These are phyloP conservation scores for Prionchulus punctatus DNA, from an alignment of 2,888 invertebrate genomes.

Conservation along the genomic window DNA sequence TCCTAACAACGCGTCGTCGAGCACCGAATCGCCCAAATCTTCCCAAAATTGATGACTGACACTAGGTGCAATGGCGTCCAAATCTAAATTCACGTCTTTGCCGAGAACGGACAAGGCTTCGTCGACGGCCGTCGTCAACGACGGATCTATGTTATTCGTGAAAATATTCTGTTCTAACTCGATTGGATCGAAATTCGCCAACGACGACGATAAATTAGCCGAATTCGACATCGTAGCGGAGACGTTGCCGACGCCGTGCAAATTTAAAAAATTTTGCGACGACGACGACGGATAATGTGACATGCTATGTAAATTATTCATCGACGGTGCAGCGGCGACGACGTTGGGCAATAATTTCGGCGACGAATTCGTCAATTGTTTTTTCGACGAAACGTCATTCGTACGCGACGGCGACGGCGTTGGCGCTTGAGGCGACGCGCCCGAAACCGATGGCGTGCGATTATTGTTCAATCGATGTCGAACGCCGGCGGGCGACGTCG, in stretches of 20 bases:
- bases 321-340: background rate
- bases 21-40: background rate
- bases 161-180: background rate
- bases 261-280: too few species aligned
- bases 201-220: background rate
- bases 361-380: background rate
- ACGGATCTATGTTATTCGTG: background rate
- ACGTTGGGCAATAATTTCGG: background rate
- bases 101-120: background rate
- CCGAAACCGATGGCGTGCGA: background rate
- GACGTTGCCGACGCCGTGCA: background rate
- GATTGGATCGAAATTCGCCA: too few species aligned
- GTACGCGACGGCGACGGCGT: too few species aligned
- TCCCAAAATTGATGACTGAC: background rate
- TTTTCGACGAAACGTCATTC: background rate
- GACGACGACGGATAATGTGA: too few species aligned
- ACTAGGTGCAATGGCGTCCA: background rate
- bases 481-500: background rate
- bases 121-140: background rate
- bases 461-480: too few species aligned
- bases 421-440: background rate
- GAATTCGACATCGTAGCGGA: background rate
- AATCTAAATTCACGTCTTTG: background rate
- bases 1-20: slow-evolving; percentile 1
- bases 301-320: too few species aligned